Base-by-base conservation (phyloP, 2,888 invertebrate species). In the Drosophila paucipuncta region DNA sequence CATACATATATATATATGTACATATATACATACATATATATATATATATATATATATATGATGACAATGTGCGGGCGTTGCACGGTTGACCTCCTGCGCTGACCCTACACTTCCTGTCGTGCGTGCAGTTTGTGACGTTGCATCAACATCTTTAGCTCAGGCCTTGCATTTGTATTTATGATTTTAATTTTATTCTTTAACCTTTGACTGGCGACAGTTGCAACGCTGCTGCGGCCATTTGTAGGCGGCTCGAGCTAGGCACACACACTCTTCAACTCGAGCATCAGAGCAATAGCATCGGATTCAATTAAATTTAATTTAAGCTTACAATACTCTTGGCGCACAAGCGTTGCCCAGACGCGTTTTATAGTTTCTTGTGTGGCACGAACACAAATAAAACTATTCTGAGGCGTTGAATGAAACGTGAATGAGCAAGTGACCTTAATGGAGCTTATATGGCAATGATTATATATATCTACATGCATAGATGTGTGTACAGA, bases 221-320 rank as follows among this genome's bases (percentile, higher is more conserved):
- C 54, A 64, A 62, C 47, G 59, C 22, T 69, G 69, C 33, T 69
- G 69, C 30, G 37, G 52, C 52, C 52, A 50, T 72, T 58, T 67
- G 81, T 73, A 64, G 74, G 68, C 65, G 81, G 74, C 55, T 57
- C 68, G 78, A 66, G 75, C 85, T 87, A 85, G 80, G 77, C 75
- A 68, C 64, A 39, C 22, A 39, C 50, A 72, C 41, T 31, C 68
- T 73, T 57, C 64, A 76, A 70, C 63, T 53, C 41, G 55, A 68
- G 66, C 71, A 72, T 55, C 71, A 75, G 57, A 75, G 57, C 70
- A 49, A 71, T 77, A 86, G 76, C 83, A 88, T 83, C 91, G 85
- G 86, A 89, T 92, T 91, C 91, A 91, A 91, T 91, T 92, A 91
- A 91, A 91, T 91, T 92, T 91, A 91, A 91, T 92, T 91, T 91